A percentile compares a stretch with the other conserved stretches of the same genome.
Conservation (phyloP, 2,113 vertebrate species). For the Cololabis saira region DNA sequence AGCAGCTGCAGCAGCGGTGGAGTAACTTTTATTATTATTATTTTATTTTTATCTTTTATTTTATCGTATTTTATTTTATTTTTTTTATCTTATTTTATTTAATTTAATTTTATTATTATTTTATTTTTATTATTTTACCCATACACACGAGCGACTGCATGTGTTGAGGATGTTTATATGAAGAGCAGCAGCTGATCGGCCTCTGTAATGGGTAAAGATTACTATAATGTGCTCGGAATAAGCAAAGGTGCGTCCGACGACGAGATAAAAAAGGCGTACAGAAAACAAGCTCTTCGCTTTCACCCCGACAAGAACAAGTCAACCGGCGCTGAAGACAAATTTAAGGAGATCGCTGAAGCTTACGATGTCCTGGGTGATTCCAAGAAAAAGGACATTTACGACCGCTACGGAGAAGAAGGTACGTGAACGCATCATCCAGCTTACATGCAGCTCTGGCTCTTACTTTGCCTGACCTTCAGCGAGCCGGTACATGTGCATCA, state of each 20-base stretch:
- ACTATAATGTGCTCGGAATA: slow-evolving; percentile 89
- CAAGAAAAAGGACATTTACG: slow-evolving; percentile 92
- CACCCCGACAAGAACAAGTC: slow-evolving; percentile 96
- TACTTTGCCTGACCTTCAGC: background rate
- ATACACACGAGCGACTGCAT: slow-evolving; percentile 6
- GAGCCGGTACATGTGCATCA: background rate
- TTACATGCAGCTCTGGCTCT: background rate
- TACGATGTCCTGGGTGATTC: slow-evolving; percentile 94
- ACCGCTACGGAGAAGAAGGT: slow-evolving; percentile 93
- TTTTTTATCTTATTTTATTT: no score
- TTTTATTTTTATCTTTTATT: no score
- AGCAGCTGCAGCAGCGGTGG: slow-evolving; percentile 7
- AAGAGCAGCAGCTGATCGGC: slow-evolving; percentile 3
- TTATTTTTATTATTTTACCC: no score
- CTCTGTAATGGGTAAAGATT: slow-evolving; percentile 90
- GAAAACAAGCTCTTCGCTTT: slow-evolving; percentile 90
- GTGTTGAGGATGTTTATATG: slow-evolving; percentile 22
- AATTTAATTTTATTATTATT: no score
- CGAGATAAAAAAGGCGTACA: slow-evolving; percentile 91
- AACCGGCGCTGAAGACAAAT: slow-evolving; percentile 89
- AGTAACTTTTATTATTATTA: background rate
- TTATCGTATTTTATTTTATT: no score
- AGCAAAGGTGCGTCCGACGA: slow-evolving; percentile 87
- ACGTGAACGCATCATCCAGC: background rate
- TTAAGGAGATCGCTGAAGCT: slow-evolving; percentile 94